Percentiles rank a stretch among this genome's conserved stretches.
Conservation (phyloP, 2,113 vertebrate genomes). For the Oryctolagus cuniculus region DNA sequence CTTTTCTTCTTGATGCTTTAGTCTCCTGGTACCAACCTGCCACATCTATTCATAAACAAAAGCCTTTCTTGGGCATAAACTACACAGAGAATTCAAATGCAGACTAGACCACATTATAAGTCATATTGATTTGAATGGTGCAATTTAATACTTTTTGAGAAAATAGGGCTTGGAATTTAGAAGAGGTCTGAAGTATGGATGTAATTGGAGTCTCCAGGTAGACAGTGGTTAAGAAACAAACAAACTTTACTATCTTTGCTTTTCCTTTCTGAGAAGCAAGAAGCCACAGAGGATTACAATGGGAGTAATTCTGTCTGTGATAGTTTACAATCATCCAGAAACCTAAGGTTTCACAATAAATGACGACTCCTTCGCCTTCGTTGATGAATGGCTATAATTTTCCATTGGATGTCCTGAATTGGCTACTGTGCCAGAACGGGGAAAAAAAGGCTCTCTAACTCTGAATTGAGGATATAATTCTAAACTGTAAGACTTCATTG, state of each 20-base stretch:
- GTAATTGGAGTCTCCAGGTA: constrained; percentile 45
- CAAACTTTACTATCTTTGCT: constrained; percentile 58
- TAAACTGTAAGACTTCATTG: constrained; percentile 50
- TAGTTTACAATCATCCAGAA: constrained; percentile 81
- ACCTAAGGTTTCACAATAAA: constrained; percentile 81
- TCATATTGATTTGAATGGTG: constrained; percentile 19
- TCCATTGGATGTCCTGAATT: constrained; percentile 78
- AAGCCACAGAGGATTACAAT: constrained; percentile 68
- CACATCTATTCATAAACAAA: not conserved
- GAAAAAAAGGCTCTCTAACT: constrained; percentile 73
- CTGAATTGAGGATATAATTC: constrained; percentile 83
- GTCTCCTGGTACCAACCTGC: constrained; percentile 17
- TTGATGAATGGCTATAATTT: constrained; percentile 87
- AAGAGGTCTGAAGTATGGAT: not conserved
- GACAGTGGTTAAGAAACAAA: constrained; percentile 29
- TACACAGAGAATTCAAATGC: not conserved
- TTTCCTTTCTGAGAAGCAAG: constrained; percentile 77
- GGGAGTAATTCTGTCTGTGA: constrained; percentile 75
- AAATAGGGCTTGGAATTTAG: not conserved
- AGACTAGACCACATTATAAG: not conserved
- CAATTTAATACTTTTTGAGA: constrained; percentile 54
- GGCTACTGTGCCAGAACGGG: constrained; percentile 74
- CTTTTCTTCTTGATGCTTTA: not conserved
- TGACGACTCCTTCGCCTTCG: constrained; percentile 80
- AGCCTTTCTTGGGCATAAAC: not conserved